Conservation (phyloP, 2,888 invertebrate species). For the Papilio protenor region DNA sequence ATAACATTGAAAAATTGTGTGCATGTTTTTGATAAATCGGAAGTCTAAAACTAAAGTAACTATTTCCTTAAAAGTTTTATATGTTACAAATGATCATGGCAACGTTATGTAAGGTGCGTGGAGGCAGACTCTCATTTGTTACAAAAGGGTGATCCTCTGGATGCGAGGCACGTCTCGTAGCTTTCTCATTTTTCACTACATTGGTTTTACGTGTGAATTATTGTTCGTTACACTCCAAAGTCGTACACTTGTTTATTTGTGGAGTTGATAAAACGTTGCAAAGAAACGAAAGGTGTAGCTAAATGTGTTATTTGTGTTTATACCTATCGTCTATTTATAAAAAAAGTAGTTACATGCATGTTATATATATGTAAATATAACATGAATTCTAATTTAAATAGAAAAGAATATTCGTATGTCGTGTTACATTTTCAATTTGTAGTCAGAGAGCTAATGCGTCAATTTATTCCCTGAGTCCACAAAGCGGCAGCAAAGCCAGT, state of each 20-base stretch:
- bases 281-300: conserved; percentile 10
- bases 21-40: background rate
- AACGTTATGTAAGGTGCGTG: conserved; percentile 53
- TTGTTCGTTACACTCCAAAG: conserved; percentile 72
- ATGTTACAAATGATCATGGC: conserved; percentile 33
- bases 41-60: background rate
- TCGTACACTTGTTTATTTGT: conserved; percentile 51
- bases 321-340: background rate
- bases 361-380: background rate
- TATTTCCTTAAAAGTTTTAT: conserved; percentile 41
- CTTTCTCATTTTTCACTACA: conserved; percentile 84
- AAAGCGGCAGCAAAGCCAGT: conserved; percentile 64
- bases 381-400: background rate
- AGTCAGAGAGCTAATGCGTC: conserved; percentile 45
- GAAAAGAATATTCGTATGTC: conserved; percentile 17
- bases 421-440: conserved; percentile 46
- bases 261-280: conserved; percentile 39
- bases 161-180: conserved; percentile 76
- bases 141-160: conserved; percentile 61
- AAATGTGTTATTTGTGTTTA: background rate
- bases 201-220: conserved; percentile 84
- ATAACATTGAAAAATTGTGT: too few relatives aligned
- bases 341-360: too few relatives aligned
- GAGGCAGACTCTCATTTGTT: conserved; percentile 75
- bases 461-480: conserved; percentile 48